phyloP scores from a whole-genome alignment of 2,888 invertebrate species.

The Seira sanloemensis region DNA sequence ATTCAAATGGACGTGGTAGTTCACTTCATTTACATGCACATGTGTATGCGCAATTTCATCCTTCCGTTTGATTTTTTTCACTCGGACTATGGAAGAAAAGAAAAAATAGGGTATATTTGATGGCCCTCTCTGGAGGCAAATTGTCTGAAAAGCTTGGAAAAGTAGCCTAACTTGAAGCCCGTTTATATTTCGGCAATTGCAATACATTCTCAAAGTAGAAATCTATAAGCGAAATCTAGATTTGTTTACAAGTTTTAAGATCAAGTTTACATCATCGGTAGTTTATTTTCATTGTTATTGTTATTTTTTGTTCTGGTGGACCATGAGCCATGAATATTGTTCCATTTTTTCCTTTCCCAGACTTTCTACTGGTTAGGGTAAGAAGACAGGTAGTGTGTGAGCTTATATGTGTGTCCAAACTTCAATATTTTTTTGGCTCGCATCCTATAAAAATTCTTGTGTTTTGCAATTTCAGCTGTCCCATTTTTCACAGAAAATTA shows the following conservation, averaged over 20 bases:
- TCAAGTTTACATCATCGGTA: background rate
- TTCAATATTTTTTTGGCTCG: too few species aligned
- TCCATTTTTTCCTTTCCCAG: background rate
- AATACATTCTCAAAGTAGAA: background rate
- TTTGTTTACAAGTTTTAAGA: background rate
- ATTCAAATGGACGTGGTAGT: too few species aligned
- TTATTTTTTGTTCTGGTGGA: background rate
- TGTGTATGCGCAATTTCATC: background rate
- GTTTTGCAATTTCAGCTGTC: background rate
- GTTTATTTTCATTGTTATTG: background rate
- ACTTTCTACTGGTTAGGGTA: too few species aligned
- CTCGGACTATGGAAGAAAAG: slow-evolving; percentile 45
- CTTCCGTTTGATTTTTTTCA: background rate
- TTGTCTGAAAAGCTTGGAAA: slow-evolving; percentile 27
- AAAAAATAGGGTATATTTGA: background rate
- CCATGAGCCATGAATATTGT: background rate
- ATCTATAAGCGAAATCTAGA: background rate
- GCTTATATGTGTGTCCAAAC: too few species aligned
- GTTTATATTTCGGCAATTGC: too few species aligned
- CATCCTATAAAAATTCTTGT: background rate
- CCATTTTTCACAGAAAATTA: slow-evolving; percentile 33
- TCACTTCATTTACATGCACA: background rate
- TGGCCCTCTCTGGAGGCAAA: slow-evolving; percentile 24
- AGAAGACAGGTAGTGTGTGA: too few species aligned
- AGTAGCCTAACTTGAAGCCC: background rate